Evolutionary conservation across 1,140 invertebrate species (phyloP).

Genomic region (Drosophila orena): DNA sequence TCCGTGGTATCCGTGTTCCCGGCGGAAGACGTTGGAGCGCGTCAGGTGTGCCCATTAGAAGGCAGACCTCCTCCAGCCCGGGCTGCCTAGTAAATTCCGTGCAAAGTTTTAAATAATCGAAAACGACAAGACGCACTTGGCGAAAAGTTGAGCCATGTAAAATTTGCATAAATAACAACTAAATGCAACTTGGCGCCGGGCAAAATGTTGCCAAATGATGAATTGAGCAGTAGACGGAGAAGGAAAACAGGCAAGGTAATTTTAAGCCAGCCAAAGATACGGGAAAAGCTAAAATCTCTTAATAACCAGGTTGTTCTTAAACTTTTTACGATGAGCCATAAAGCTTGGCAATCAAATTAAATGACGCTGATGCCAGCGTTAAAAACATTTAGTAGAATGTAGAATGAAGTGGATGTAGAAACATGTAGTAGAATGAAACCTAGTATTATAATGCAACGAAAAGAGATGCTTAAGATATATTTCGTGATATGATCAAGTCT

Average conservation of each 20-base stretch:
- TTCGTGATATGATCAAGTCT: too few species aligned
- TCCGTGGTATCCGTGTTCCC: constrained; percentile 41
- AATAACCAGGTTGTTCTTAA: too few species aligned
- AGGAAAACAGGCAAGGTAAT: constrained; percentile 1
- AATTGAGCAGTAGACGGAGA: constrained; percentile 44
- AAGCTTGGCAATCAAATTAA: too few species aligned
- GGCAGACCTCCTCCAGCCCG: constrained; percentile 10
- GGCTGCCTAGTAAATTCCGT: constrained; percentile 59
- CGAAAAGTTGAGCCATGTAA: constrained; percentile 78
- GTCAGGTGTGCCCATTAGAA: constrained; percentile 83
- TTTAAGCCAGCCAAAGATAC: constrained; percentile 6
- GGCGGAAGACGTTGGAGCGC: constrained; percentile 70
- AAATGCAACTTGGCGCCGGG: constrained; percentile 79
- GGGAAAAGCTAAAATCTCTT: neutral
- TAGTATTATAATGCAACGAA: too few species aligned
- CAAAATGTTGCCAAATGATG: constrained; percentile 77
- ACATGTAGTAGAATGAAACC: too few species aligned
- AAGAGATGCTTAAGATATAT: too few species aligned
- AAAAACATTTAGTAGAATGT: too few species aligned
- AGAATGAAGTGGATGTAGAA: too few species aligned
- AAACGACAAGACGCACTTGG: constrained; percentile 81
- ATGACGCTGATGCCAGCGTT: too few species aligned
- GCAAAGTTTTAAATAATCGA: constrained; percentile 83
- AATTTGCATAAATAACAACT: constrained; percentile 84
- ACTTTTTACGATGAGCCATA: too few species aligned